phyloP scores from a whole-genome alignment of 2,797 vertebrate genomes.

The Myotis vivesi region DNA sequence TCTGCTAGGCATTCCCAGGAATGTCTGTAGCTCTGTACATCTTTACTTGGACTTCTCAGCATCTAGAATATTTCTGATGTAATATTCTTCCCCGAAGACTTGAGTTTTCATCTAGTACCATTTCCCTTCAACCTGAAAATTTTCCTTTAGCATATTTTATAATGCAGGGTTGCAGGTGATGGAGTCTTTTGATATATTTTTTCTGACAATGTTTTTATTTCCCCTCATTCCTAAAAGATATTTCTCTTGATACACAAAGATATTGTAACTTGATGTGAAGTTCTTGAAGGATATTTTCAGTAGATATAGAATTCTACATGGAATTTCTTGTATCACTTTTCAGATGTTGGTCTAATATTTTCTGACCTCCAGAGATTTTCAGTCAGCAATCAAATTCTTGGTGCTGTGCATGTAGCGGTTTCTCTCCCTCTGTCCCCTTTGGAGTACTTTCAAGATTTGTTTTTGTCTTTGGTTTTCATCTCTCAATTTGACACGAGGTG shows the following conservation, averaged over 20 bases:
- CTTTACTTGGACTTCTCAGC: background rate
- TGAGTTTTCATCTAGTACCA: background rate
- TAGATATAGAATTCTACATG: background rate
- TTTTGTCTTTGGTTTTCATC: background rate
- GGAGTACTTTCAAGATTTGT: background rate
- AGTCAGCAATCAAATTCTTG: background rate
- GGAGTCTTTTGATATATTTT: background rate
- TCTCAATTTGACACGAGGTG: background rate
- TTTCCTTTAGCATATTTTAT: background rate
- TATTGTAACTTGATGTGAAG: background rate
- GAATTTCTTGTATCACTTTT: background rate
- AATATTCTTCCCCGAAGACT: background rate
- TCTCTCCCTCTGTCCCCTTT: too few relatives aligned
- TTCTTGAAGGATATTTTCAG: background rate
- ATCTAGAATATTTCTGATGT: background rate
- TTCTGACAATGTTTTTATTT: background rate
- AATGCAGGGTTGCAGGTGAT: background rate
- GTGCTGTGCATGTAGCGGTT: background rate
- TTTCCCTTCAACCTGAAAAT: background rate
- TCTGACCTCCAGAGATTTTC: background rate
- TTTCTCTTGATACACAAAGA: background rate
- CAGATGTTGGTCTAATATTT: background rate
- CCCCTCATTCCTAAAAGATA: background rate
- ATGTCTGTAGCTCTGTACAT: background rate
- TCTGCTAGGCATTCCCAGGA: background rate